Evolutionary conservation across 2,797 vertebrate genomes (phyloP).

Genomic region (Sebastes paucispinis): DNA sequence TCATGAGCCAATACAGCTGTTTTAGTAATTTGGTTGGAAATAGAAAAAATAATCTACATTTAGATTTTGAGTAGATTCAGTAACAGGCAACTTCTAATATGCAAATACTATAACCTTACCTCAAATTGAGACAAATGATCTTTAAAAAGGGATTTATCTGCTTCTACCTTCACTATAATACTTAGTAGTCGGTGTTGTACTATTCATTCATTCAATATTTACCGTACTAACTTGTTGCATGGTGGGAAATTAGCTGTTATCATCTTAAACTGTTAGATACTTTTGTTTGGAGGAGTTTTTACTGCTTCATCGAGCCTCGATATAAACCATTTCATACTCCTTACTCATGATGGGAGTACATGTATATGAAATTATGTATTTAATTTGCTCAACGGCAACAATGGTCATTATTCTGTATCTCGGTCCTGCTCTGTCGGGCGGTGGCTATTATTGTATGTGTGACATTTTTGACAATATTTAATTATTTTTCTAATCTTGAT

Average conservation of each 20-base stretch:
- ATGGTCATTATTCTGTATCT: slow-evolving; percentile 43
- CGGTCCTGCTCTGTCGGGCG: slow-evolving; percentile 43
- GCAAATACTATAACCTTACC: slow-evolving; percentile 80
- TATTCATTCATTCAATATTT: slow-evolving; percentile 40
- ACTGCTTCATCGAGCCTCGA: slow-evolving; percentile 35
- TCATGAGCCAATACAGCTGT: slow-evolving; percentile 25
- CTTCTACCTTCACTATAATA: slow-evolving; percentile 51
- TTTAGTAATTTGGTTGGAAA: slow-evolving; percentile 36
- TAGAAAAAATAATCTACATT: slow-evolving; percentile 3
- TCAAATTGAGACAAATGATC: slow-evolving; percentile 61
- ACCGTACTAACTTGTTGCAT: slow-evolving; percentile 66
- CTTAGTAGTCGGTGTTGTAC: slow-evolving; percentile 44
- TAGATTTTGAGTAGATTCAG: slow-evolving; percentile 39
- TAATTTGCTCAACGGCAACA: slow-evolving; percentile 60
- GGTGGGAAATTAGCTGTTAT: slow-evolving; percentile 30
- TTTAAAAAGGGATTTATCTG: slow-evolving; percentile 49
- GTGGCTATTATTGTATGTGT: slow-evolving; percentile 60
- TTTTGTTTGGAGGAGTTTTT: slow-evolving; percentile 42
- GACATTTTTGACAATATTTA: slow-evolving; percentile 65
- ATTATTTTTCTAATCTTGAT: slow-evolving; percentile 79
- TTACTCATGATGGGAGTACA: slow-evolving; percentile 24
- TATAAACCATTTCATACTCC: slow-evolving; percentile 38
- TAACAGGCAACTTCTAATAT: slow-evolving; percentile 70
- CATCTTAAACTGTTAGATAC: slow-evolving; percentile 21
- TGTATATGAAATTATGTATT: slow-evolving; percentile 74